Evolutionary conservation across 2,113 vertebrate species (phyloP).

Genomic region (Cephalopholis sonnerati): DNA sequence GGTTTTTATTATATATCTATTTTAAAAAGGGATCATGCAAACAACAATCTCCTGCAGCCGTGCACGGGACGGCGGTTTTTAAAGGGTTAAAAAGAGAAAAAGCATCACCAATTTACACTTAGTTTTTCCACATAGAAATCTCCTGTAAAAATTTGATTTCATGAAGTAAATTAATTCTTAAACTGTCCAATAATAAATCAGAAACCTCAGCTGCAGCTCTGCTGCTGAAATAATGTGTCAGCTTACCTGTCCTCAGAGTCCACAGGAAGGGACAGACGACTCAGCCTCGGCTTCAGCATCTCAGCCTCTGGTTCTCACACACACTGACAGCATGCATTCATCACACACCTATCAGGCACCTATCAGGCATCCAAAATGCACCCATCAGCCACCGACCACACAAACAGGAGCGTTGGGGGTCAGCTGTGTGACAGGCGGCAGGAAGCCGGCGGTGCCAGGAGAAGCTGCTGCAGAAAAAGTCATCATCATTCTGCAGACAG

Average conservation of each 20-base stretch:
- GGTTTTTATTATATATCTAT: too few species aligned
- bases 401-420: too few species aligned
- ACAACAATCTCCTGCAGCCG: too few species aligned
- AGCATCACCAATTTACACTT: not conserved
- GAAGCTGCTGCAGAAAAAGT: slow-evolving; percentile 12
- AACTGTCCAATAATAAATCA: too few species aligned
- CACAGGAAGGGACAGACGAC: slow-evolving; percentile 11
- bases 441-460: slow-evolving; percentile 20
- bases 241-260: slow-evolving; percentile 69
- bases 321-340: not conserved
- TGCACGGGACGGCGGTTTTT: too few species aligned
- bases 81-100: too few species aligned
- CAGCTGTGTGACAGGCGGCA: not conserved
- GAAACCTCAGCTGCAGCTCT: too few species aligned
- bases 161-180: not conserved
- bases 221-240: not conserved
- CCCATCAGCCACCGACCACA: too few species aligned
- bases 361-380: too few species aligned
- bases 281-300: slow-evolving; percentile 18
- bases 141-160: not conserved
- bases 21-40: too few species aligned
- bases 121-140: not conserved
- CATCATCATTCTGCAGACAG: slow-evolving; percentile 44
- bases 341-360: not conserved
- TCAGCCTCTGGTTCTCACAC: not conserved